A percentile compares a stretch with the other conserved stretches of the same genome.
Conservation (phyloP, 1,140 invertebrate genomes). For the Conus ventricosus region DNA sequence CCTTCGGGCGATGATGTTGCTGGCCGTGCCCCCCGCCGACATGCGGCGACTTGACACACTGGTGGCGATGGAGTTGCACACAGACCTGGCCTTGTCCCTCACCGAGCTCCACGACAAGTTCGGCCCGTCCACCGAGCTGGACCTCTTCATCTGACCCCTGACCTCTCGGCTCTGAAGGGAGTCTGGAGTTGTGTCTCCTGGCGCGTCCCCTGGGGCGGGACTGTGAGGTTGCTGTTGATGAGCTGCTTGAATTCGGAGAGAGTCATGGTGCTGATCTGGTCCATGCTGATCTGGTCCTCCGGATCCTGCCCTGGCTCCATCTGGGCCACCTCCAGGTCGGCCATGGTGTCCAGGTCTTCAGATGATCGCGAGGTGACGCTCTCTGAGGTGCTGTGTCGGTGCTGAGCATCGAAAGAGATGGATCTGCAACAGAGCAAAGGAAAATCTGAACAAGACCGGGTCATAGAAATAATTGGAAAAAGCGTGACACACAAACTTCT, state of each 20-base stretch:
- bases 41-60: background rate
- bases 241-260: conserved; percentile 67
- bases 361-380: conserved; percentile 12
- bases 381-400: conserved; percentile 27
- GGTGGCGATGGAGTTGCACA: conserved; percentile 39
- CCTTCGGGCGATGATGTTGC: conserved; percentile 24
- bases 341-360: conserved; percentile 34
- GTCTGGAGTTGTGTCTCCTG: background rate
- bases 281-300: conserved; percentile 45
- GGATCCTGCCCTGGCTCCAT: background rate
- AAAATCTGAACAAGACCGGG: background rate
- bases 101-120: conserved; percentile 34
- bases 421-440: conserved; percentile 9
- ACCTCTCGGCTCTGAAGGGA: background rate
- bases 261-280: conserved; percentile 66
- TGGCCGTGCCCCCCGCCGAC: conserved; percentile 28
- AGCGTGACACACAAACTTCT: too few relatives aligned
- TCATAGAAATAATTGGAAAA: too few relatives aligned
- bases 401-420: conserved; percentile 34
- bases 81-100: conserved; percentile 41
- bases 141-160: conserved; percentile 43
- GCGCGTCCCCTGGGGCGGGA: conserved; percentile 30
- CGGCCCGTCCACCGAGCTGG: conserved; percentile 7
- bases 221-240: conserved; percentile 46
- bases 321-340: conserved; percentile 21